Conservation (phyloP, 2,113 vertebrate species). For the Isichthys henryi region DNA sequence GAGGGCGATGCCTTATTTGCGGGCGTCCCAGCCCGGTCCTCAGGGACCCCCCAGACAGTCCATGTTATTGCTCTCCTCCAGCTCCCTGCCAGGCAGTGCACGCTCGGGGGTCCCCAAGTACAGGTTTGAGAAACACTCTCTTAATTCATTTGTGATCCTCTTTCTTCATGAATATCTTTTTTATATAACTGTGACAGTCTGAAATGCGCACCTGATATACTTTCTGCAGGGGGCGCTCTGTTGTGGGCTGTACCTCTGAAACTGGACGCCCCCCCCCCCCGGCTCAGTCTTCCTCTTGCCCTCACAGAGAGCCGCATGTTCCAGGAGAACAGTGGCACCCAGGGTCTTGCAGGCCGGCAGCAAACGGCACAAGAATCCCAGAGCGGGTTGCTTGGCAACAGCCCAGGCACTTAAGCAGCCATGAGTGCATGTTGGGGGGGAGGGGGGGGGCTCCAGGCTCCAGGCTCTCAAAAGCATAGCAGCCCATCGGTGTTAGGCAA, state of each 20-base stretch:
- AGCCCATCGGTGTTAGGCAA: conserved; percentile 24
- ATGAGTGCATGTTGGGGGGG: conserved; percentile 19
- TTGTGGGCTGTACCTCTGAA: conserved; percentile 18
- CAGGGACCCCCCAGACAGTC: neutral
- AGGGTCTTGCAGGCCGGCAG: conserved; percentile 8
- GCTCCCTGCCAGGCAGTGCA: neutral
- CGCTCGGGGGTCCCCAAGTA: neutral
- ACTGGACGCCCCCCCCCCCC: conserved; percentile 7
- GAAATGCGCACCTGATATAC: conserved; percentile 16
- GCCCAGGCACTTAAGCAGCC: conserved; percentile 34
- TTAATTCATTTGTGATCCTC: conserved; percentile 18
- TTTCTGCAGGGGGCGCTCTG: conserved; percentile 12
- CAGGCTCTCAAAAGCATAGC: conserved; percentile 20
- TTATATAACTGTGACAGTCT: neutral
- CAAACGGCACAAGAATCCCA: conserved; percentile 30
- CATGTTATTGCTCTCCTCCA: neutral
- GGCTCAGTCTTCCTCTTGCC: neutral
- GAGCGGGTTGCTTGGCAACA: conserved; percentile 29
- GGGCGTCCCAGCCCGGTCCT: neutral
- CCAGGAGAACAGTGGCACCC: neutral
- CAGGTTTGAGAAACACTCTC: conserved; percentile 17
- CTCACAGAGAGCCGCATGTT: neutral
- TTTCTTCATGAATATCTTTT: neutral
- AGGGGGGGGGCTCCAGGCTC: neutral
- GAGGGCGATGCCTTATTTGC: neutral